Evolutionary conservation across 2,113 vertebrate species (phyloP).

Genomic region (Sapayoa aenigma): DNA sequence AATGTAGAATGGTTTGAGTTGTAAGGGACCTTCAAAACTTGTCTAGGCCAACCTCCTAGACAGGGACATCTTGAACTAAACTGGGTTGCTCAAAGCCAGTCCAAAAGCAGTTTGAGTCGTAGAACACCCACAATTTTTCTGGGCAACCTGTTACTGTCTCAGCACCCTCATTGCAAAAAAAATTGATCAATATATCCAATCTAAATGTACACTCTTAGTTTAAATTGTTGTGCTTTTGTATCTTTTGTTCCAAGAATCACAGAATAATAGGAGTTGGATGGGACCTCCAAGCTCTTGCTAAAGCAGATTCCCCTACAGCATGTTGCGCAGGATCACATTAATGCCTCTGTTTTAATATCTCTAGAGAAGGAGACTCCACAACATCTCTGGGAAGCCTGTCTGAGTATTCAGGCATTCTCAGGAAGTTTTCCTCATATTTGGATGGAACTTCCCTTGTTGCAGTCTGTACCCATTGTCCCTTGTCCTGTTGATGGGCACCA

Average conservation of each 20-base stretch:
- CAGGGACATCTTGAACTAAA: not conserved
- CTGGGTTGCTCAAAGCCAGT: not conserved
- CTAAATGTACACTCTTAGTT: not conserved
- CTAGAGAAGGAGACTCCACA: not conserved
- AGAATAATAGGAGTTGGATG: not conserved
- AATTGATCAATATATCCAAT: not conserved
- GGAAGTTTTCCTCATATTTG: not conserved
- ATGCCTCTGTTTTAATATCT: not conserved
- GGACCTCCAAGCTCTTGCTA: not conserved
- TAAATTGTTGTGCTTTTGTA: not conserved
- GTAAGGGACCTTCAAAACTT: not conserved
- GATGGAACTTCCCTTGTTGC: not conserved
- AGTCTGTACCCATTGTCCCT: not conserved
- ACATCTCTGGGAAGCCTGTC: not conserved
- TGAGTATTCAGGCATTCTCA: not conserved
- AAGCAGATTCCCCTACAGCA: not conserved
- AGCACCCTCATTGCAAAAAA: not conserved
- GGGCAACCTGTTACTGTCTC: not conserved
- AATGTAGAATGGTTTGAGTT: not conserved
- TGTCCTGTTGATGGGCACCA: not conserved
- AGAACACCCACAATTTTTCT: not conserved
- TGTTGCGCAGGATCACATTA: not conserved
- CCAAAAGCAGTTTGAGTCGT: not conserved
- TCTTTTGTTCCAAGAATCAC: not conserved
- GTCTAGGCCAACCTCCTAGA: accelerated